These are phyloP conservation scores for Elmis aenea DNA, from an alignment of 2,888 invertebrate genomes.

Conservation along the genomic window DNA sequence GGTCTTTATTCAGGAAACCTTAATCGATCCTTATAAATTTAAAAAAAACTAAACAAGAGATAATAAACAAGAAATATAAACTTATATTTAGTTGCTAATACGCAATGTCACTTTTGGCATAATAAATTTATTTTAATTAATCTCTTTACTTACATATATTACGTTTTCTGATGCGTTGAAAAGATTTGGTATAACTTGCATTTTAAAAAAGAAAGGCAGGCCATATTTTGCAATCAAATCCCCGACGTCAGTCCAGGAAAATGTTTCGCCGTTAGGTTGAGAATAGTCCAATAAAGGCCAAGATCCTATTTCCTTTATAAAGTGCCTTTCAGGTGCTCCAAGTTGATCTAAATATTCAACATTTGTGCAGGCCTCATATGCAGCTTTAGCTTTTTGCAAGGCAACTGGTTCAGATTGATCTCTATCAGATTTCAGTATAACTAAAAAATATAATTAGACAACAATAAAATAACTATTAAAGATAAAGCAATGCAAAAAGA, in stretches of 20 bases:
- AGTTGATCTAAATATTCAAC: slow-evolving; percentile 29
- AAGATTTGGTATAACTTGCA: slow-evolving; percentile 34
- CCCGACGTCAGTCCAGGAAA: slow-evolving; percentile 39
- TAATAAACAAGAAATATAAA: too few relatives aligned
- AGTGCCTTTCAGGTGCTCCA: slow-evolving; percentile 33
- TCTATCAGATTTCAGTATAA: slow-evolving; percentile 31
- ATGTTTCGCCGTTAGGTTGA: slow-evolving; percentile 10
- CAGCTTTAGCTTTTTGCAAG: slow-evolving; percentile 40
- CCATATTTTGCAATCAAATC: slow-evolving; percentile 40
- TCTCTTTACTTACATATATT: slow-evolving; percentile 34
- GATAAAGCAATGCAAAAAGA: too few relatives aligned
- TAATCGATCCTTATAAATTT: too few relatives aligned
- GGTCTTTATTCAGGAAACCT: too few relatives aligned
- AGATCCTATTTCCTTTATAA: slow-evolving; percentile 35
- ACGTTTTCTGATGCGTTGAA: slow-evolving; percentile 34
- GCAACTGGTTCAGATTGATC: slow-evolving; percentile 33
- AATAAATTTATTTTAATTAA: too few relatives aligned
- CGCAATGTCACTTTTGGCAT: too few relatives aligned
- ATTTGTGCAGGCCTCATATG: slow-evolving; percentile 39
- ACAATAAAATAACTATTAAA: neutral
- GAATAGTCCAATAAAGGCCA: slow-evolving; percentile 37
- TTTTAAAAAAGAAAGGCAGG: slow-evolving; percentile 40
- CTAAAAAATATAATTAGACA: slow-evolving; percentile 24
- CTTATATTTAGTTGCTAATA: too few relatives aligned
- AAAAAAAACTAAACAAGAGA: too few relatives aligned